Evolutionary conservation across 2,797 vertebrate species (phyloP).

Genomic region (Sphaeramia orbicularis): DNA sequence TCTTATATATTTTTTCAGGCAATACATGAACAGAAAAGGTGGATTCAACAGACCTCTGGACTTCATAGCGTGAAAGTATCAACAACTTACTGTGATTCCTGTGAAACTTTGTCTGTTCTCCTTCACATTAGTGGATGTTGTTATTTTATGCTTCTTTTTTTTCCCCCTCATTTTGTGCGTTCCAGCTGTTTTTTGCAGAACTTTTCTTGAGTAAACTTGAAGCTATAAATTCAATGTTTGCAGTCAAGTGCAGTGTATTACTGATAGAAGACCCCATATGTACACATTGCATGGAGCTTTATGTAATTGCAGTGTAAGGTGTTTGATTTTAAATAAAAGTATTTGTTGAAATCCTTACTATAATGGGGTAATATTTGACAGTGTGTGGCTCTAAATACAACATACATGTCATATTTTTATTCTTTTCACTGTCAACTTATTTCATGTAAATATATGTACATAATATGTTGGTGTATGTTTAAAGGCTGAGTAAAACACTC

Average conservation of each 20-base stretch:
- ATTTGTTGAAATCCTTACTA: slow-evolving; percentile 11
- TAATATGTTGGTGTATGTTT: too few relatives aligned
- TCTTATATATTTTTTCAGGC: slow-evolving; percentile 84
- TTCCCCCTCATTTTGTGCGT: too few relatives aligned
- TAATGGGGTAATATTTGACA: not conserved
- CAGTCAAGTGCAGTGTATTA: slow-evolving; percentile 14
- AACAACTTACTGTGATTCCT: slow-evolving; percentile 2
- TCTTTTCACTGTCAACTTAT: too few relatives aligned
- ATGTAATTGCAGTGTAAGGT: slow-evolving; percentile 29
- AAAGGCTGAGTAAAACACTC: too few relatives aligned
- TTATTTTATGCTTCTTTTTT: slow-evolving; percentile 26
- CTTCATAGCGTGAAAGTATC: slow-evolving; percentile 91
- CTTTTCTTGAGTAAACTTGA: slow-evolving; percentile 7
- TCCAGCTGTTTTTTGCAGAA: slow-evolving; percentile 23
- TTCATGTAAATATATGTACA: too few relatives aligned
- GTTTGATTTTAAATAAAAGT: slow-evolving; percentile 68
- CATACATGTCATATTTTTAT: too few relatives aligned
- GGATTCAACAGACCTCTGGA: slow-evolving; percentile 99
- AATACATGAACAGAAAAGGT: slow-evolving; percentile 99
- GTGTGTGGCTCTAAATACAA: too few relatives aligned
- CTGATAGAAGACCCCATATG: not conserved
- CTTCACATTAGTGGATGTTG: slow-evolving; percentile 3
- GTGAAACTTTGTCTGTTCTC: slow-evolving; percentile 4
- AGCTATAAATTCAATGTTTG: slow-evolving; percentile 50
- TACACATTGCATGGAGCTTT: slow-evolving; percentile 2